phyloP scores from a whole-genome alignment of 2,888 invertebrate species.

The Amphimallon solstitiale region DNA sequence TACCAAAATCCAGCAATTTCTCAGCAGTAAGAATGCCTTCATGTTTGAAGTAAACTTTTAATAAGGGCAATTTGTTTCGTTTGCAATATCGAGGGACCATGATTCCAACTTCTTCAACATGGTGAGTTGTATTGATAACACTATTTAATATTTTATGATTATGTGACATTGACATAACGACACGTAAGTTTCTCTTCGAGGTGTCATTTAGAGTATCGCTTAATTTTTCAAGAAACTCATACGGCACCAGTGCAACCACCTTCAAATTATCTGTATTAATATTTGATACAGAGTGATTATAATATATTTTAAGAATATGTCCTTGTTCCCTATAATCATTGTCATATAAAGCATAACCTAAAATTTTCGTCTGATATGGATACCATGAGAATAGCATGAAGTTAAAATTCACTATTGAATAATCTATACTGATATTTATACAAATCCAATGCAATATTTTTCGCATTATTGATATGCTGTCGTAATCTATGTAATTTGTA shows the following conservation, averaged over 20 bases:
- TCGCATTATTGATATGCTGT: too few relatives aligned
- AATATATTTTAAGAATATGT: too few relatives aligned
- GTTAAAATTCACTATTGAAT: too few relatives aligned
- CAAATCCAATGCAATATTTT: too few relatives aligned
- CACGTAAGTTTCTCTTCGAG: background rate
- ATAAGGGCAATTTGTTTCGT: background rate
- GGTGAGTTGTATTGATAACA: background rate
- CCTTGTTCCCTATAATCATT: too few relatives aligned
- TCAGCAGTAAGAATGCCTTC: background rate
- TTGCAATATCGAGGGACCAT: constrained; percentile 4
- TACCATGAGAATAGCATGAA: too few relatives aligned
- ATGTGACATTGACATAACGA: background rate
- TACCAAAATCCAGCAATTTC: constrained; percentile 4
- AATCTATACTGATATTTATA: too few relatives aligned
- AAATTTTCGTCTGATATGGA: too few relatives aligned
- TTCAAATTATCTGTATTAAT: too few relatives aligned
- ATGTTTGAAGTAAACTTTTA: background rate
- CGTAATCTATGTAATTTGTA: too few relatives aligned
- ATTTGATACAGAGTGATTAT: too few relatives aligned
- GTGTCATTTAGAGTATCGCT: background rate
- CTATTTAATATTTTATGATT: background rate
- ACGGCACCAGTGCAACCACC: background rate
- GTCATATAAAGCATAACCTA: too few relatives aligned
- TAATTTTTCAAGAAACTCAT: background rate
- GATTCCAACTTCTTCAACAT: background rate